Conservation (phyloP, 2,113 vertebrate genomes). For the Holacanthus passer region DNA sequence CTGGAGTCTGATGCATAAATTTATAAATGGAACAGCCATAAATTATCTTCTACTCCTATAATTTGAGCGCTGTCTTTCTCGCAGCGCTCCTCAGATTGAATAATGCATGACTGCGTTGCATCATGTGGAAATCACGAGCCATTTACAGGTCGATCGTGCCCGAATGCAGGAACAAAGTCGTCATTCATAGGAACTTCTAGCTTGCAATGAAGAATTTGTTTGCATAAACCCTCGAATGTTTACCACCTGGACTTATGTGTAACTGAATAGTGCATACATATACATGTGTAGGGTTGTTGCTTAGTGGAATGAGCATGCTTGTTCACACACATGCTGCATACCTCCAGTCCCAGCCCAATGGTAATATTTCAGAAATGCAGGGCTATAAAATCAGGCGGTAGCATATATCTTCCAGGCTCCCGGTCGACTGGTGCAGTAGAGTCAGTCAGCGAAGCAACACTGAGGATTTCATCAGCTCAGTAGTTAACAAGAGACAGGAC, state of each 20-base stretch:
- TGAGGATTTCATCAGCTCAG: slow-evolving; percentile 76
- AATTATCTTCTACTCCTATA: neutral
- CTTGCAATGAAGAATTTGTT: slow-evolving; percentile 36
- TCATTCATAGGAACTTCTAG: slow-evolving; percentile 39
- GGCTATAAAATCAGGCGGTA: slow-evolving; percentile 71
- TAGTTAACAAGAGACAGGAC: slow-evolving; percentile 74
- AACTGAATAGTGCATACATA: slow-evolving; percentile 70
- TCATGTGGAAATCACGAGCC: slow-evolving; percentile 40
- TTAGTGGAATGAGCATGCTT: slow-evolving; percentile 64
- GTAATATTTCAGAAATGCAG: slow-evolving; percentile 77
- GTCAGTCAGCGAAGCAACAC: slow-evolving; percentile 54
- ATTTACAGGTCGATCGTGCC: slow-evolving; percentile 18
- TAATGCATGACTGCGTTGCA: slow-evolving; percentile 17
- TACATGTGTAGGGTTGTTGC: slow-evolving; percentile 59
- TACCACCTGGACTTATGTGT: slow-evolving; percentile 45
- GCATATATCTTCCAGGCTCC: slow-evolving; percentile 69
- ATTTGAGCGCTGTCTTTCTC: neutral
- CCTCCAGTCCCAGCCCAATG: slow-evolving; percentile 70
- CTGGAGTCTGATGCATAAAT: slow-evolving; percentile 29
- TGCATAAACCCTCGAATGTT: slow-evolving; percentile 43
- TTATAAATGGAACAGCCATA: slow-evolving; percentile 29
- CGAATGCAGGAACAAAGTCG: slow-evolving; percentile 14
- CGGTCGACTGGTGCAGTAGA: slow-evolving; percentile 54
- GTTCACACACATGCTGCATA: slow-evolving; percentile 75
- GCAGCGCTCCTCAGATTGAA: neutral